These are phyloP conservation scores for Araneus ventricosus DNA, from an alignment of 1,140 invertebrate genomes.

Conservation along the genomic window DNA sequence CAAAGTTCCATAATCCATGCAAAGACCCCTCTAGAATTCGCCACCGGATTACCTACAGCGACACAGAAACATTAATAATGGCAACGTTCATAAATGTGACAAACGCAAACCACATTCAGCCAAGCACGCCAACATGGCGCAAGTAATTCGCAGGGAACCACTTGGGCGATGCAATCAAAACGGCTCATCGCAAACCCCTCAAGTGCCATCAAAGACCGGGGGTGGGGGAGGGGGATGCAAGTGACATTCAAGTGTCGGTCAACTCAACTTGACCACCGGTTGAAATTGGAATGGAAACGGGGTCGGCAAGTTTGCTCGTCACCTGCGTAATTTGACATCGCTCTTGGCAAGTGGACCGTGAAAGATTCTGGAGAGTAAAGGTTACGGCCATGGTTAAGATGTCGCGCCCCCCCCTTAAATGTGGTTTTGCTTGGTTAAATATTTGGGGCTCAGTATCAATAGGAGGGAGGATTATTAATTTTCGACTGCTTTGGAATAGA, in stretches of 20 bases:
- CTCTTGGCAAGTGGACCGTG: neutral
- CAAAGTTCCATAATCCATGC: neutral
- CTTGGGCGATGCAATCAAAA: slow-evolving; percentile 3
- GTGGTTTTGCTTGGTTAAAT: neutral
- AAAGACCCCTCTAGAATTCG: neutral
- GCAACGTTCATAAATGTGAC: neutral
- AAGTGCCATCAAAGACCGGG: neutral
- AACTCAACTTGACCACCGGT: neutral
- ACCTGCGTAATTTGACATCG: slow-evolving; percentile 18
- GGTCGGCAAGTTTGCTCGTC: neutral
- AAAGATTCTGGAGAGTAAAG: neutral
- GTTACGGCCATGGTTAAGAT: neutral
- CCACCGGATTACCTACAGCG: neutral
- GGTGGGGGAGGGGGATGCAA: neutral
- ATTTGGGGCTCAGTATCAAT: neutral
- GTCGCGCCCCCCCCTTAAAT: neutral
- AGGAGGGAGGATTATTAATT: neutral
- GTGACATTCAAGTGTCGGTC: neutral
- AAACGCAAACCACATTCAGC: slow-evolving; percentile 10
- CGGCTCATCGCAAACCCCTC: slow-evolving; percentile 11
- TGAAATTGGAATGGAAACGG: neutral
- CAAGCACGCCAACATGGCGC: neutral
- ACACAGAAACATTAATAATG: slow-evolving; percentile 6
- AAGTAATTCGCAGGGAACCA: neutral
- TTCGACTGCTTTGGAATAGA: neutral